These are phyloP conservation scores for Excalfactoria chinensis DNA, from an alignment of 2,113 vertebrate species.

Conservation along the genomic window DNA sequence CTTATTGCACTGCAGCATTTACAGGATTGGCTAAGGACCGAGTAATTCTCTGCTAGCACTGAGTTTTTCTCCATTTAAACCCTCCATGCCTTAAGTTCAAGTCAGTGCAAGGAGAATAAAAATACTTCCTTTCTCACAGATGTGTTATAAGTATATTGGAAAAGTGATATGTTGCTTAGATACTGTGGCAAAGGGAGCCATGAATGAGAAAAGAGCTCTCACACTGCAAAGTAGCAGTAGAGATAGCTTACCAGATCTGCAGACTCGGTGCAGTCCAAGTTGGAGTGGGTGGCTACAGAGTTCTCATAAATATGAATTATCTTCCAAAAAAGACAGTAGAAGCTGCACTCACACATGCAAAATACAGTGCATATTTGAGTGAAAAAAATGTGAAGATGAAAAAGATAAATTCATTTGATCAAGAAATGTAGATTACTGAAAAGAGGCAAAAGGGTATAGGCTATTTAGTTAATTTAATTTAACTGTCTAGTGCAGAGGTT, in stretches of 20 bases:
- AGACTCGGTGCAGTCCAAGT: neutral
- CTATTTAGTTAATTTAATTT: neutral
- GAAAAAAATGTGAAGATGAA: neutral
- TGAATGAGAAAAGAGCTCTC: neutral
- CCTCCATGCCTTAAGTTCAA: neutral
- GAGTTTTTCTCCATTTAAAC: neutral
- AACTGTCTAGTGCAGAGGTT: neutral
- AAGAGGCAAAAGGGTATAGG: neutral
- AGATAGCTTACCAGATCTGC: accelerated
- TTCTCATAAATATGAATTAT: neutral
- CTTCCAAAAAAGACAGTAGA: neutral
- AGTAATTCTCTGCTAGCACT: neutral
- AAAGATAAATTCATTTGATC: neutral
- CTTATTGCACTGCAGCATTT: neutral
- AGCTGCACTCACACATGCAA: neutral
- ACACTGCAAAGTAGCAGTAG: neutral
- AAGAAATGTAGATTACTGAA: neutral
- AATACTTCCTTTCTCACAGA: neutral
- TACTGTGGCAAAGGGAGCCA: neutral
- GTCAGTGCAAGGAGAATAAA: neutral
- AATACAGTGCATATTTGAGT: neutral
- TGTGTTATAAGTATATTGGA: neutral
- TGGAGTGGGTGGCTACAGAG: neutral
- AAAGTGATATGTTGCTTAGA: neutral
- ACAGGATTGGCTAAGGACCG: neutral